Evolutionary conservation across 2,113 vertebrate species (phyloP), one percentile per base, ranked within the genome.

Genomic region (Notothenia coriiceps): DNA sequence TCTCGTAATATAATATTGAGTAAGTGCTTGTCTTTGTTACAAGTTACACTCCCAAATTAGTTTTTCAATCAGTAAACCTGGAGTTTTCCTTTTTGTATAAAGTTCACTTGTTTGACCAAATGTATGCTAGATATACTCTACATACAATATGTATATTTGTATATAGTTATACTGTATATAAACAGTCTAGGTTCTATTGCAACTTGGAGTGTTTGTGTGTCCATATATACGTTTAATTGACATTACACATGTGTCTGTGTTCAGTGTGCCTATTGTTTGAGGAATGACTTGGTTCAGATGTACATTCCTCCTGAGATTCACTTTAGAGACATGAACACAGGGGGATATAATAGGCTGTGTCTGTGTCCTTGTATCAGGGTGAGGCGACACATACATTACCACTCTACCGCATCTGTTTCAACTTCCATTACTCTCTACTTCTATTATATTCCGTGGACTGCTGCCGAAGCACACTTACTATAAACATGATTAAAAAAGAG

Each of bases 401-500:
- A 85, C 62, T 74, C 64, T 79, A 20, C 70, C 9, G 60, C 86
- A 62, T 90, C 86, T 71, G 33, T 67, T 88, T 81, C 79, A 77
- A 61, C 76, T 88, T 82, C 87, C 73, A 84, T 89, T 87, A 84
- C 75, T 89, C 85, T 79, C 86, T 65, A 74, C 35, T 63, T 60
- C 69, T 14, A 68, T 88, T 88, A 76, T 76, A 78, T 66, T 75
- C 59, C 0, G 64, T 15, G 54, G 60, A 84, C 64, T 79, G 74
- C 83, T 77, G 80, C 72, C 2, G 71, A 85, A 59, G 79, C 86
- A 81, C 76, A 64, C 82, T 83, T 78, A 74, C 85, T 83, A 82
- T 83, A 85, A 88, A 92, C 83, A 88, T 79, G 85, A 90, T 92
- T 86, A 89, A 88, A 90, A 89, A 40, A 70, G 55, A 50, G 52